Base-by-base conservation (phyloP, 2,888 invertebrate species). In the Desoria tigrina region DNA sequence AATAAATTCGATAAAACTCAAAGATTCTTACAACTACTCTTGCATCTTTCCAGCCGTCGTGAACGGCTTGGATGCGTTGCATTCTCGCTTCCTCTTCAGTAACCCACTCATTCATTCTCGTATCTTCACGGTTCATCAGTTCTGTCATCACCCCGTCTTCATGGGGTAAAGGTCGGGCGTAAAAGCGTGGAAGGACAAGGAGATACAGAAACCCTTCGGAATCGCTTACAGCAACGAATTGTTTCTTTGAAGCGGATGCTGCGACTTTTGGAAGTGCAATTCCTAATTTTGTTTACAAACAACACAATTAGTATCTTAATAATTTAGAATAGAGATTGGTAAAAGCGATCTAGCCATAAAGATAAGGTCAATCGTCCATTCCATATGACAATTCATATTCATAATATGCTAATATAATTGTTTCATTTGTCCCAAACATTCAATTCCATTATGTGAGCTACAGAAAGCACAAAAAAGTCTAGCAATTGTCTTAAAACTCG, bases 101-200 rank as follows among this genome's bases (percentile, higher is more conserved):
- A 16, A 64, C 45, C 74, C 73, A 75, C 21, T 59, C 27, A 18
- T 42, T 61, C 68, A 74, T 65, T 54, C 74, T 51, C 18, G 54
- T 67, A 37, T 75, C 74, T 56, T 75, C 75, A 14, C 75, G 66
- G 27, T 49, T 63, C 74, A 74, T 75, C 3, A 75, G 56, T 55
- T 75, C 74, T 9, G 57, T 60, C 65, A 75, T 71, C 0, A 68
- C 66, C n/a, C 59, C 32, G 42, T 70, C 66, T 53, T 75, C 75
- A 24, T 61, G 49, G 14, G 69, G 63, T 26, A 66, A 62, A 3
- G 69, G 67, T 54, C 70, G 65, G 0, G 71, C 69, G 51, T 74
- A 74, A 61, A 69, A 73, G 23, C 71, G 45, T 9, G 75, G 74
- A 7, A 75, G 66, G 6, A 73, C 28, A 39, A 75, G 56, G 9